Conservation (phyloP, 2,113 vertebrate genomes). For the Rafetus swinhoei region DNA sequence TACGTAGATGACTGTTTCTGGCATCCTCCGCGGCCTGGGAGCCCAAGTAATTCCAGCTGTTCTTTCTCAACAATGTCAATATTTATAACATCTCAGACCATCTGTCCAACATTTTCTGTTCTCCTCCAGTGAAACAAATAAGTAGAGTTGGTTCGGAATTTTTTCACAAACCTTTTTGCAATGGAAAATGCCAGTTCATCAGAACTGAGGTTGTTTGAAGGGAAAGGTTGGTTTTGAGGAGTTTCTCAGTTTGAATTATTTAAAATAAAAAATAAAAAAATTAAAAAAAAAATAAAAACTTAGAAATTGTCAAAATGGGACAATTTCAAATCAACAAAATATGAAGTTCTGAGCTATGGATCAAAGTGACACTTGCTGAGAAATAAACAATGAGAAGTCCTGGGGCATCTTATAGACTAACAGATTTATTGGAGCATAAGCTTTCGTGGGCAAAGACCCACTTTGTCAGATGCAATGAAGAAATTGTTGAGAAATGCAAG, state of each 20-base stretch:
- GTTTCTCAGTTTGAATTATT: neutral
- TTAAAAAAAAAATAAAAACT: too few relatives aligned
- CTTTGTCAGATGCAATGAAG: too few relatives aligned
- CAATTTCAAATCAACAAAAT: neutral
- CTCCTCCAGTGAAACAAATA: neutral
- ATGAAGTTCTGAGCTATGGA: neutral
- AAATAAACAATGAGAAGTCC: neutral
- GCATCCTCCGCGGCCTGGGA: conserved; percentile 36
- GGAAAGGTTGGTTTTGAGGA: neutral
- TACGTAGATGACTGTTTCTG: conserved; percentile 36
- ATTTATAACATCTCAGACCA: conserved; percentile 55
- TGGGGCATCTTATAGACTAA: too few relatives aligned
- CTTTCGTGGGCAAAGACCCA: too few relatives aligned
- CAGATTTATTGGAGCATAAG: too few relatives aligned
- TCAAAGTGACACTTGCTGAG: neutral
- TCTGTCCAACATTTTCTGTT: neutral
- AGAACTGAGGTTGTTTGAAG: neutral
- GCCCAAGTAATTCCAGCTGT: conserved; percentile 66
- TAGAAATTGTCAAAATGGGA: neutral
- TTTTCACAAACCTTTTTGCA: neutral
- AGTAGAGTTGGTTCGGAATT: neutral
- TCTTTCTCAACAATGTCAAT: conserved; percentile 55
- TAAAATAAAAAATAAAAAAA: too few relatives aligned
- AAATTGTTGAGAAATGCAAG: too few relatives aligned
- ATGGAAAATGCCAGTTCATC: neutral